These are phyloP conservation scores for Pipistrellus kuhlii DNA, from an alignment of 2,797 vertebrate genomes.

Conservation along the genomic window DNA sequence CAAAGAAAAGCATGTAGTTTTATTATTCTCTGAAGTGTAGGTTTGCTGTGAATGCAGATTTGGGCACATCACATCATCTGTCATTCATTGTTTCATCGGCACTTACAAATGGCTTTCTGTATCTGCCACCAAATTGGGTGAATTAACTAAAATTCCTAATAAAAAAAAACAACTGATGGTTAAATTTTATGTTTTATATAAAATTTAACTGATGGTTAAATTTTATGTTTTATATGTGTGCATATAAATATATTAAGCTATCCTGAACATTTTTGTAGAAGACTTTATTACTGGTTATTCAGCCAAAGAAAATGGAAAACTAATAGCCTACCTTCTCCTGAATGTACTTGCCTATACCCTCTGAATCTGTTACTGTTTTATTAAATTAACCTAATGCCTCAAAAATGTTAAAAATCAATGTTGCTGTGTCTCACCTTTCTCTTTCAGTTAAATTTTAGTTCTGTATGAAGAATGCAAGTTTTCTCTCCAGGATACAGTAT, in stretches of 20 bases:
- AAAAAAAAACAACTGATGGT: background rate
- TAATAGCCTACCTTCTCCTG: background rate
- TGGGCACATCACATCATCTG: background rate
- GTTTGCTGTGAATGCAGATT: background rate
- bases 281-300: background rate
- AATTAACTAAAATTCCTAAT: background rate
- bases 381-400: background rate
- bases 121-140: background rate
- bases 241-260: background rate
- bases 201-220: background rate
- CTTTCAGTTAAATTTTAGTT: constrained; percentile 9
- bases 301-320: background rate
- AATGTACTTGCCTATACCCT: background rate
- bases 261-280: constrained; percentile 16
- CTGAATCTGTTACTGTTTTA: background rate
- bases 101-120: background rate
- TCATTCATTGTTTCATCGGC: background rate
- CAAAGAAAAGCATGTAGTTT: background rate
- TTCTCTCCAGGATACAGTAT: background rate
- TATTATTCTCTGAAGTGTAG: background rate
- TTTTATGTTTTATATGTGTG: background rate
- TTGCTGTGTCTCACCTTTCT: background rate
- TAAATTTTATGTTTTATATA: background rate
- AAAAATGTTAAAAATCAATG: constrained; percentile 4
- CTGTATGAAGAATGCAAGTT: background rate